phyloP scores from a whole-genome alignment of 2,888 invertebrate species.

The Cantharis rustica region DNA sequence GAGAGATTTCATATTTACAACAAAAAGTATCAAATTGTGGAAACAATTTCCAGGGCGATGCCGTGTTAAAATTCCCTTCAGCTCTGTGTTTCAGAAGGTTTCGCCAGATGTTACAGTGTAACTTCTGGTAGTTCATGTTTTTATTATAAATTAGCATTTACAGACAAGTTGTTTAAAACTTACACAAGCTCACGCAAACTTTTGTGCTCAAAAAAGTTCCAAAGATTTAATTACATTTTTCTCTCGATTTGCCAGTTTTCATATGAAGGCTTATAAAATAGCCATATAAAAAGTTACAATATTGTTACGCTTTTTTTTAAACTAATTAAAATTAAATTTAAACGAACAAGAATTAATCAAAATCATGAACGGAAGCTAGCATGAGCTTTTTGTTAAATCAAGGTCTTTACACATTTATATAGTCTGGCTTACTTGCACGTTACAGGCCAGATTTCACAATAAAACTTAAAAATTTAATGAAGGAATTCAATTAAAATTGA shows the following conservation, averaged over 20 bases:
- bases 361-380: no score
- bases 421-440: no score
- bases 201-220: background rate
- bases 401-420: background rate
- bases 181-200: constrained; percentile 1
- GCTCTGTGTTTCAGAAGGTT: constrained; percentile 1
- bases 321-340: no score
- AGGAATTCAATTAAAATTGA: no score
- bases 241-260: background rate
- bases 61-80: constrained; percentile 8
- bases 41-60: background rate
- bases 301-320: no score
- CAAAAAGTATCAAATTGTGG: background rate
- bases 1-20: background rate
- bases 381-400: no score
- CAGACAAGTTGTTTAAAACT: background rate
- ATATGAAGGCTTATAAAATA: background rate
- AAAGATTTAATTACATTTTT: background rate
- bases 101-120: constrained; percentile 5
- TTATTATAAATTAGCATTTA: constrained; percentile 10
- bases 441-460: no score
- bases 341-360: no score
- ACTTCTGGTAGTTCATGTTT: constrained; percentile 4
- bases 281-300: no score
- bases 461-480: no score